phyloP scores from a whole-genome alignment of 2,797 vertebrate genomes.

The Falco peregrinus region DNA sequence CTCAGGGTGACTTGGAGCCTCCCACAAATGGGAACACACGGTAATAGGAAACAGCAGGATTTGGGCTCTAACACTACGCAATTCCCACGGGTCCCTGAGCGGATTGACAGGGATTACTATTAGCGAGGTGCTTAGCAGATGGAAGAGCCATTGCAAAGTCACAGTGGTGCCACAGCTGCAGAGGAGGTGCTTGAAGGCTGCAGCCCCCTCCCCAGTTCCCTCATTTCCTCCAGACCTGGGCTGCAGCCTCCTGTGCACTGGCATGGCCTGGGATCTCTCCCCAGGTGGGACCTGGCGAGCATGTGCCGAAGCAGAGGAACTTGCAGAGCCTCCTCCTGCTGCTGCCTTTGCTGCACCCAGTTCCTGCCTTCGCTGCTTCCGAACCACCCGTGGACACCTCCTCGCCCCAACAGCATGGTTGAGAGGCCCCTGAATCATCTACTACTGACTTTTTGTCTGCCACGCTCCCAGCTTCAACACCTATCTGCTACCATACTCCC shows the following conservation, averaged over 20 bases:
- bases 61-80: neutral
- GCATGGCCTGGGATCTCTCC: neutral
- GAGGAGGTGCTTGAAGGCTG: neutral
- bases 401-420: accelerated
- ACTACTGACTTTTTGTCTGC: neutral
- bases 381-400: neutral
- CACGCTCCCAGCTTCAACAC: neutral
- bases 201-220: neutral
- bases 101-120: constrained; percentile 20
- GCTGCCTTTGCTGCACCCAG: neutral
- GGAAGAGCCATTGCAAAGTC: neutral
- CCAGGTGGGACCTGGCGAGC: neutral
- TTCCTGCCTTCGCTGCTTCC: neutral
- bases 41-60: constrained; percentile 24
- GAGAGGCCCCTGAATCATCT: neutral
- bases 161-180: neutral
- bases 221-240: neutral
- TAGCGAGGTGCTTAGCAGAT: constrained; percentile 23
- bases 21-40: neutral
- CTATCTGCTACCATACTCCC: neutral
- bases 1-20: neutral
- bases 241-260: neutral
- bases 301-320: neutral
- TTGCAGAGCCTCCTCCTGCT: neutral
- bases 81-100: neutral